Evolutionary conservation across 2,888 invertebrate genomes (phyloP).

Genomic region (Ceraclea dissimilis): DNA sequence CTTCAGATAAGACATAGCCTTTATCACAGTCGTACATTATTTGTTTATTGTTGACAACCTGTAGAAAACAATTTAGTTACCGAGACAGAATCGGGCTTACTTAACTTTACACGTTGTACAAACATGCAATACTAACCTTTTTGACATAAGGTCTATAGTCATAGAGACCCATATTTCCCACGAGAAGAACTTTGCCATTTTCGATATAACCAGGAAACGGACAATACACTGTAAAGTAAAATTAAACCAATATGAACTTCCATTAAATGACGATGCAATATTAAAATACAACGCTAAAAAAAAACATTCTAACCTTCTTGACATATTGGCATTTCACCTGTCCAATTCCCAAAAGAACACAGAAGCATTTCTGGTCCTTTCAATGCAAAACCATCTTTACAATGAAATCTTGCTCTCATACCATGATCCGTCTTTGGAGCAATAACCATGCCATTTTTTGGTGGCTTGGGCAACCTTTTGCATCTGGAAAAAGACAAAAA

Average conservation of each 20-base stretch:
- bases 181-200: conserved; percentile 84
- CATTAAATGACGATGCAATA: too few relatives aligned
- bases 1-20: conserved; percentile 79
- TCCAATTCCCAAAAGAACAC: conserved; percentile 95
- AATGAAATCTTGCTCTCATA: conserved; percentile 87
- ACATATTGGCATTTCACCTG: conserved; percentile 79
- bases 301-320: conserved; percentile 53
- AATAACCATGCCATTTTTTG: conserved; percentile 91
- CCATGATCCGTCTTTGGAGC: conserved; percentile 97
- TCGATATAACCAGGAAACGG: conserved; percentile 85
- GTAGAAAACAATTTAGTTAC: conserved; percentile 14
- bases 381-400: conserved; percentile 88
- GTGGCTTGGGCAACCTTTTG: conserved; percentile 72
- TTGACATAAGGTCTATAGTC: conserved; percentile 91
- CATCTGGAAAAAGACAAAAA: conserved; percentile 48
- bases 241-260: background rate
- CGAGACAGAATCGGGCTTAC: too few relatives aligned
- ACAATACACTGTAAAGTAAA: conserved; percentile 64
- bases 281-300: background rate
- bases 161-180: conserved; percentile 93
- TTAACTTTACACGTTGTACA: too few relatives aligned
- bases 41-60: conserved; percentile 82
- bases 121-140: conserved; percentile 59
- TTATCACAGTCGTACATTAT: conserved; percentile 94
- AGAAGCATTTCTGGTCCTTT: conserved; percentile 70